Evolutionary conservation across 1,140 invertebrate species (phyloP).

Genomic region (Cherax quadricarinatus): DNA sequence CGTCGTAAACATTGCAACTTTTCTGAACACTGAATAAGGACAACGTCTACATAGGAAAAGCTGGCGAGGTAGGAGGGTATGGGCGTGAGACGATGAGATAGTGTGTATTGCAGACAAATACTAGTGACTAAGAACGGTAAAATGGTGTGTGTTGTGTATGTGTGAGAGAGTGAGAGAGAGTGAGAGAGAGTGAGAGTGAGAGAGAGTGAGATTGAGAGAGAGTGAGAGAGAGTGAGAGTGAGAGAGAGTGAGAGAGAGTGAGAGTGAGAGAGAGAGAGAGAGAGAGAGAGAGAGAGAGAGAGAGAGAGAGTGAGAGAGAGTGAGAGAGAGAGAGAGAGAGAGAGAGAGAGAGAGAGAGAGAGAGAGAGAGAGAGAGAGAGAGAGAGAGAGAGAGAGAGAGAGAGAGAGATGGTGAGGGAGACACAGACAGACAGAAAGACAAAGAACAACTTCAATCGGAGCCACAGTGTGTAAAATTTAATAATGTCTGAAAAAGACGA

Average conservation of each 20-base stretch:
- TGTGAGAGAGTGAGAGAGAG: constrained; percentile 4
- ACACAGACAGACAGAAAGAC: too few species aligned
- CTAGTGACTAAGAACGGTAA: too few species aligned
- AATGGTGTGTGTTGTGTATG: too few species aligned
- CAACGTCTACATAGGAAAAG: neutral
- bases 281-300: too few species aligned
- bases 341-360: constrained; percentile 7
- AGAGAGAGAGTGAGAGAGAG: neutral
- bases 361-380: neutral
- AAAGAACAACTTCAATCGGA: neutral
- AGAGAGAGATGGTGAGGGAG: too few species aligned
- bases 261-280: too few species aligned
- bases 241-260: constrained; percentile 18
- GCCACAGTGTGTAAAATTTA: constrained; percentile 23
- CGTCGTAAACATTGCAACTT: constrained; percentile 35
- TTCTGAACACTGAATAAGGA: constrained; percentile 28
- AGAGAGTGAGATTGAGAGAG: constrained; percentile 14
- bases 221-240: constrained; percentile 19
- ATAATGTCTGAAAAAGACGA: constrained; percentile 24
- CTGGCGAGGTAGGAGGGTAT: neutral
- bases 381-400: neutral
- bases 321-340: neutral
- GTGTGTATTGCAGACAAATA: too few species aligned
- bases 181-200: constrained; percentile 19
- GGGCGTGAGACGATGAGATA: too few species aligned